Evolutionary conservation across 1,140 invertebrate genomes (phyloP), one percentile per base, ranked within the genome.

Genomic region (Danaus melanippus): DNA sequence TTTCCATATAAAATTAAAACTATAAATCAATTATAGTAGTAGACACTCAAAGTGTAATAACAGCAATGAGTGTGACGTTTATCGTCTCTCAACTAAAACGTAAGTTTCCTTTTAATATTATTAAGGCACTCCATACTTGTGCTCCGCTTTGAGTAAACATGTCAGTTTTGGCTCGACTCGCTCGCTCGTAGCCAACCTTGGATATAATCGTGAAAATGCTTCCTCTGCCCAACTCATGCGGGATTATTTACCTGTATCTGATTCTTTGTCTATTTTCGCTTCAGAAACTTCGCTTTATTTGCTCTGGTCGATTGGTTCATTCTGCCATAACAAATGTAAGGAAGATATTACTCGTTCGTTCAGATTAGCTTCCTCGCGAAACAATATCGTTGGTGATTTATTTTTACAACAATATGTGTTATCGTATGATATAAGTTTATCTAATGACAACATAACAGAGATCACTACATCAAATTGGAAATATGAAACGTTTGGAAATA

Each of bases 251-350:
- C 78, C 74, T 82, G 77, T 79, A 80, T 82, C 70, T 68, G 74
- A 78, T 77, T 82, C 76, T 81, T 84, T 84, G 79, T 84, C 74
- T 83, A 81, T 83, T 85, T 72, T 79, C 76, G 79, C 76, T 78
- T 60, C 69, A 78, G 69, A 70, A 79, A 76, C 72, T 73, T 56
- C 63, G 70, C 57, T 81, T 79, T 82, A 82, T 86, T 83, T 83
- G 67, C 67, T 78, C 67, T 68, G 66, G 64, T 58, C 69, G 73
- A 83, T 84, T 77, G 76, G 76, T 74, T 84, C 71, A 77, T 70
- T 81, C 72, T 71, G 61, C 69, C 63, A 76, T 82, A 75, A 76
- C 70, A 75, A 79, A 82, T 77, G 71, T 79, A 71, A 74, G 71
- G 61, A 62, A 80, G 64, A 79, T 81, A 79, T 81, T 79, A 69